Base-by-base conservation (phyloP, 2,113 vertebrate species). In the Paramormyrops kingsleyae region DNA sequence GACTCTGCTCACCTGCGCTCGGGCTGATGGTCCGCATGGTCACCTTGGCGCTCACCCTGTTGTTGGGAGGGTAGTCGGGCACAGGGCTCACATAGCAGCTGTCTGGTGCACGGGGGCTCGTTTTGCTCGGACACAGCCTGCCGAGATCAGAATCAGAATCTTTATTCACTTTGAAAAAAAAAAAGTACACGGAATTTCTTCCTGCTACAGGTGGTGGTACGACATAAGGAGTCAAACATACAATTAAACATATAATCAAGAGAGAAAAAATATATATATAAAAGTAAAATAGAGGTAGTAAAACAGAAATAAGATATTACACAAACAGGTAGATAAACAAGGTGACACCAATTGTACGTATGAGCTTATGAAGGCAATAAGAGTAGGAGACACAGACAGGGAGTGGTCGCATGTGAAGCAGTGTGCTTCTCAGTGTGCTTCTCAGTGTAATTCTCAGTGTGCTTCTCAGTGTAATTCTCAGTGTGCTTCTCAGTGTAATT, bases 61-160 rank as follows among this genome's bases (percentile, higher is more conserved):
- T 95, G 93, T 94, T 96, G 35, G 97, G 95, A 5, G 96, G 89
- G 1, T 96, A 98, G 93, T 95, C 95, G 56, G 97, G 96, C 2
- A 96, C 90, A 0, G 96, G 92, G 89, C 95, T 96, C 50, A 96
- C 94, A 0, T 96, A 94, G 94, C 96, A 97, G 90, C 92, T 92
- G 90, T 98, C 97, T 24, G 93, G 62, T 44, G 91, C 9, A 0
- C 94, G 88, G 0, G 95, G 96, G 90, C 95, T 95, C 66, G 93
- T 94, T 92, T 96, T 97, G 93, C 95, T 94, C 90, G 96, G 96
- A 91, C 94, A 95, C 87, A 96, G 96, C 89, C 98, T 99, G 94
- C 90, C 21, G 47, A 50, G 74, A 53, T 62, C n/a, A 31, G 62
- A 13, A 70, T 27, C 59, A 70, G n/a, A 70, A 70, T 31, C 10